Conservation (phyloP, 2,888 invertebrate species). For the Frankliniella fusca region DNA sequence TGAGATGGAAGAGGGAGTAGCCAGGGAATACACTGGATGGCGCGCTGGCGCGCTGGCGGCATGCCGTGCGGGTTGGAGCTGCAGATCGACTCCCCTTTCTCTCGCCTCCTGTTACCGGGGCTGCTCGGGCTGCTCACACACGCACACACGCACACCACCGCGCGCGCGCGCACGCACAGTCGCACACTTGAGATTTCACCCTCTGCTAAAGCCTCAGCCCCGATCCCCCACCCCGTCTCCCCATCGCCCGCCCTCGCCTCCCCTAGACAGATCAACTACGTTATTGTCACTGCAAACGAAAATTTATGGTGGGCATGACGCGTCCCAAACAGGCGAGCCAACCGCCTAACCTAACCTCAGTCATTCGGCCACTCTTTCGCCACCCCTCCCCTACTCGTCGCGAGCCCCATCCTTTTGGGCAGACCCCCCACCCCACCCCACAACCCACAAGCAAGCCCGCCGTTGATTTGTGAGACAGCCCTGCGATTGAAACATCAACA, state of each 20-base stretch:
- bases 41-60: too few species aligned
- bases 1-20: too few species aligned
- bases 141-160: too few species aligned
- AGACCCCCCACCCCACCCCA: neutral
- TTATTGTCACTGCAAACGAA: conserved; percentile 6
- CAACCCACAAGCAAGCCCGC: neutral
- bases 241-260: neutral
- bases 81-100: neutral
- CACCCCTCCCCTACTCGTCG: neutral
- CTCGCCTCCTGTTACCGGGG: neutral
- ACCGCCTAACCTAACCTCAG: neutral
- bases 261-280: neutral
- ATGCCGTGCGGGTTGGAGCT: too few species aligned
- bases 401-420: neutral
- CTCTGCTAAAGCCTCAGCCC: too few species aligned
- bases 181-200: too few species aligned
- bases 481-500: neutral
- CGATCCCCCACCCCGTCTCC: neutral
- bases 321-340: neutral
- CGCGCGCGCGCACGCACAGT: too few species aligned
- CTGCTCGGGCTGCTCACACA: too few species aligned
- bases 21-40: too few species aligned
- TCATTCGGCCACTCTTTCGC: conserved; percentile 10
- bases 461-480: neutral
- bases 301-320: conserved; percentile 10